Base-by-base conservation (phyloP, 2,888 invertebrate genomes). In the Phengaris arion region DNA sequence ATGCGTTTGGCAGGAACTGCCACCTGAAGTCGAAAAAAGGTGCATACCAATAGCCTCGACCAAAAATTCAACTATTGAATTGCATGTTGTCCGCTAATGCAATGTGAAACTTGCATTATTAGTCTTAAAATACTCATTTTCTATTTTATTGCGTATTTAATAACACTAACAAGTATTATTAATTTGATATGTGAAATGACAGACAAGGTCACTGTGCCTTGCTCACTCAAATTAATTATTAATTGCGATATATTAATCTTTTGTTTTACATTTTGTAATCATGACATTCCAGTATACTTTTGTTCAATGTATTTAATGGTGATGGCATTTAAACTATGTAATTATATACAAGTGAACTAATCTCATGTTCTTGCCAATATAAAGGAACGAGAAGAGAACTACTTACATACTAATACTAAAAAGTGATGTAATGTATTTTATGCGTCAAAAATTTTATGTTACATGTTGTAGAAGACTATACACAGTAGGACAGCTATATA, bases 1-100 rank as follows among this genome's bases (percentile, higher is more conserved):
- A 89, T 98, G 97, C 90, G 96, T 96, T 13, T 98, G 98, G 98
- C 96, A 97, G 81, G 97, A 98, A 89, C 89, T 97, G 68, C 94
- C 96, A 51, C 93, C 94, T 82, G 95, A 95, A 68, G 88, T 97
- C 55, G 96, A 97, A 74, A 96, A 96, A 77, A 94, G 94, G 79
- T 87, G 98, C 74, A 92, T 96, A 13, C 89, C 94, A 35, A 94
- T 96, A 81, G 94, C 97, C 78, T 95, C 95, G 73, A 92, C 94
- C 77, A 96, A 96, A 85, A 96, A 97, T 88, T 96, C 97, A 84
- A 96, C 97, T 54, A 94, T 98, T 82, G 96, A 96, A 77, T 91
- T 98, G 74, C 96, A 97, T 91, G 98, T 98, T 81, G 96, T 98
- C 79, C 96, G 97, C 85, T 97, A 93, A 64, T 64, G 64, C 64